These are phyloP conservation scores for Porites australiensis DNA, from an alignment of 64 coral and sea anemone genomes.

Conservation along the genomic window DNA sequence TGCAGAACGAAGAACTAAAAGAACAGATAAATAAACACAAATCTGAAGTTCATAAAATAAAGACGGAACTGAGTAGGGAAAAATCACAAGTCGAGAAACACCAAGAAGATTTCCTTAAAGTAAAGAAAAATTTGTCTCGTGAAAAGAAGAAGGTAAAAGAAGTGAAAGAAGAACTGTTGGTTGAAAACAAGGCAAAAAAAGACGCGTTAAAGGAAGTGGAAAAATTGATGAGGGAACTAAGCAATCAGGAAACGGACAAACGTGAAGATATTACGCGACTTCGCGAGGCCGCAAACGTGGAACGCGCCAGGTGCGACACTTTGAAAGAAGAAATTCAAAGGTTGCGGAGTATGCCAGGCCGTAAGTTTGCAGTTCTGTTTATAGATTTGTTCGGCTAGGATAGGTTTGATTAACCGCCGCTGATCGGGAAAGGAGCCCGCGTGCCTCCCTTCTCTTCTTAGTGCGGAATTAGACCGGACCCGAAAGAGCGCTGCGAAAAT, in stretches of 20 bases:
- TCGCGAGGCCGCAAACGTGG: neutral
- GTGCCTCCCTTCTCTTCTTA: no score
- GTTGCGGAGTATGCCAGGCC: constrained; percentile 68
- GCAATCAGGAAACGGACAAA: constrained; percentile 31
- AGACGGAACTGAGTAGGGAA: constrained; percentile 45
- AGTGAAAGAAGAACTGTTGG: constrained; percentile 54
- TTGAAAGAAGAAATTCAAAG: constrained; percentile 61
- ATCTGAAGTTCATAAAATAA: constrained; percentile 49
- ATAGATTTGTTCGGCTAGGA: no score
- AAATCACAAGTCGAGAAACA: constrained; percentile 14
- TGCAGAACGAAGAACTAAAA: constrained; percentile 10
- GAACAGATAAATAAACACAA: constrained; percentile 28
- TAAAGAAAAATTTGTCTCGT: constrained; percentile 52
- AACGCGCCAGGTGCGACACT: constrained; percentile 28
- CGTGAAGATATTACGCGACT: constrained; percentile 56
- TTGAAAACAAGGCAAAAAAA: constrained; percentile 50
- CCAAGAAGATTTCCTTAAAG: constrained; percentile 58
- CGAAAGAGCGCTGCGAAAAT: no score
- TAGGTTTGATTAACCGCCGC: no score
- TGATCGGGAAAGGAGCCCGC: no score
- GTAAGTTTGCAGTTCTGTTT: constrained; percentile 54
- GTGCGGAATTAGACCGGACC: no score
- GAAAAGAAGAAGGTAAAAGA: constrained; percentile 72
- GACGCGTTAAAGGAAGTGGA: constrained; percentile 38
- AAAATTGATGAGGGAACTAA: constrained; percentile 43